These are phyloP conservation scores for Hypselothyrea guttata DNA, from an alignment of 2,888 invertebrate species.

Conservation along the genomic window DNA sequence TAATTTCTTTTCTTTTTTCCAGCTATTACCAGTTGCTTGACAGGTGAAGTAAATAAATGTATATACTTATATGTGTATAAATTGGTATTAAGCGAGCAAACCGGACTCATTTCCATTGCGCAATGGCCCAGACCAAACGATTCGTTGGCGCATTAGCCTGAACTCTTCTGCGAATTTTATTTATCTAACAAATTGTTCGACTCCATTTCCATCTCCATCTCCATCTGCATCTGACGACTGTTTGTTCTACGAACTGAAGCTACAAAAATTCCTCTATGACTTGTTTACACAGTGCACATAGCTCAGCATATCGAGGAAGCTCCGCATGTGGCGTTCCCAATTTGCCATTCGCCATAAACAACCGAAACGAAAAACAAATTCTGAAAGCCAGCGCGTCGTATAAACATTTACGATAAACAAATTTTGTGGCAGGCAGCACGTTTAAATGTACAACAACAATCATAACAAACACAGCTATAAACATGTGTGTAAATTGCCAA, in stretches of 20 bases:
- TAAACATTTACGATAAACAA: slow-evolving; percentile 71
- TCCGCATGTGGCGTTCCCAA: slow-evolving; percentile 58
- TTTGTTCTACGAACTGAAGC: slow-evolving; percentile 39
- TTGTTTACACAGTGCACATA: slow-evolving; percentile 41
- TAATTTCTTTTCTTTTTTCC: slow-evolving; percentile 45
- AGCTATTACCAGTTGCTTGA: slow-evolving; percentile 36
- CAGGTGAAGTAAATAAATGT: slow-evolving; percentile 53
- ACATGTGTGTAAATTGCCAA: background rate
- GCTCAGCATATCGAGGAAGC: background rate
- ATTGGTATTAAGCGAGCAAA: slow-evolving; percentile 23
- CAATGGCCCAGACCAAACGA: slow-evolving; percentile 33
- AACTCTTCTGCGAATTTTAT: slow-evolving; percentile 48
- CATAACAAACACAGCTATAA: slow-evolving; percentile 6
- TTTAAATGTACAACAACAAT: slow-evolving; percentile 20
- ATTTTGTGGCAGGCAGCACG: slow-evolving; percentile 43
- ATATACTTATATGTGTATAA: slow-evolving; percentile 3
- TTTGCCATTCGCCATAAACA: slow-evolving; percentile 49
- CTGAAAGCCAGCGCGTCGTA: slow-evolving; percentile 41
- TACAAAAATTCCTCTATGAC: slow-evolving; percentile 41
- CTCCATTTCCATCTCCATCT: slow-evolving; percentile 4
- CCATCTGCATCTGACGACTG: slow-evolving; percentile 22
- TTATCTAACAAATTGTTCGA: slow-evolving; percentile 25
- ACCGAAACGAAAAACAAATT: slow-evolving; percentile 21
- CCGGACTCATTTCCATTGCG: slow-evolving; percentile 63
- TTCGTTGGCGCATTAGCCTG: slow-evolving; percentile 32